Percentiles rank a stretch among this genome's conserved stretches.
These are phyloP conservation scores for Ladona fulva DNA, from an alignment of 1,140 invertebrate species.

Conservation along the genomic window DNA sequence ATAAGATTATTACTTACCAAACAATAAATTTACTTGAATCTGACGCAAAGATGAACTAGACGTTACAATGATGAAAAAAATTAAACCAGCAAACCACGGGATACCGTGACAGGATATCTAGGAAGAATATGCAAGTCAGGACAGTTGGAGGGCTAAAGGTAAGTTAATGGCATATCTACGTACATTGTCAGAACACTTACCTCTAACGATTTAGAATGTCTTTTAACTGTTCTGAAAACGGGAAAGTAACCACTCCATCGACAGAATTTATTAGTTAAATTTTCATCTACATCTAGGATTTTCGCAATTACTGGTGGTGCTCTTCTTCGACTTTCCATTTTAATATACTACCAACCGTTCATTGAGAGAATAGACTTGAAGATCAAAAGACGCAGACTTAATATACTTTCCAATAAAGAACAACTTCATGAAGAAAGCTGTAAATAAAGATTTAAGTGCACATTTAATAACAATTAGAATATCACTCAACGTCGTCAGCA, in stretches of 20 bases:
- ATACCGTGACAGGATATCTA: conserved; percentile 86
- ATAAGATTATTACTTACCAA: conserved; percentile 55
- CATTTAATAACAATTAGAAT: no score
- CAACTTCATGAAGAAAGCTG: no score
- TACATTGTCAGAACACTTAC: conserved; percentile 34
- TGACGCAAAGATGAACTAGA: conserved; percentile 55
- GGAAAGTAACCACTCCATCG: conserved; percentile 44
- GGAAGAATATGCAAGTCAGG: conserved; percentile 25
- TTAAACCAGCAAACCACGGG: conserved; percentile 64
- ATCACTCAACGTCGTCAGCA: no score
- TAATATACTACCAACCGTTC: background rate
- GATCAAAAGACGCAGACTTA: no score
- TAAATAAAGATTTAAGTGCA: no score
- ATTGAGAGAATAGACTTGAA: no score
- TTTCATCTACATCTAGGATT: conserved; percentile 48
- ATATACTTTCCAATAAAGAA: no score
- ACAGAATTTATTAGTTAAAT: conserved; percentile 53
- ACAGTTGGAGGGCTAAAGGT: conserved; percentile 16
- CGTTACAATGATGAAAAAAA: conserved; percentile 64
- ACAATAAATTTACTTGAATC: conserved; percentile 73
- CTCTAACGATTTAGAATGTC: conserved; percentile 58
- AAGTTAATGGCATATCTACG: conserved; percentile 17
- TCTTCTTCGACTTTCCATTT: background rate
- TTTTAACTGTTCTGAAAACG: conserved; percentile 46
- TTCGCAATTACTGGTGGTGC: conserved; percentile 39